Base-by-base conservation (phyloP, 2,113 vertebrate species). In the Heliornis fulica region DNA sequence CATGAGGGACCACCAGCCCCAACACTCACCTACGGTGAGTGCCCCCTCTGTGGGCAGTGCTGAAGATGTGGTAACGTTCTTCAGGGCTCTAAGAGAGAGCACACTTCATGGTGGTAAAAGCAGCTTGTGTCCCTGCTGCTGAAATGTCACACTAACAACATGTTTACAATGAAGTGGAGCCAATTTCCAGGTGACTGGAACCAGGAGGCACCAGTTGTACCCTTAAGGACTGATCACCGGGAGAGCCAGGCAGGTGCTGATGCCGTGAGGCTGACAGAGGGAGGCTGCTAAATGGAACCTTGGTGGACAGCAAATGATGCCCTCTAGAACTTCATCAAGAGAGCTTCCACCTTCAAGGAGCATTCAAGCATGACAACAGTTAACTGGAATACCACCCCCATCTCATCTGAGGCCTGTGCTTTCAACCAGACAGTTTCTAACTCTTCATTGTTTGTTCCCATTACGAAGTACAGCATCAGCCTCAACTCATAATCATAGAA, bases 51-150 rank as follows among this genome's bases (percentile, higher is more conserved):
- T 28, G 19, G 5, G 38, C 31, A 31, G 41, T 4, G 25, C 60
- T 9, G 18, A 54, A 32, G 54, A 13, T 5, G 29, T 3, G 51
- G 29, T 54, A n/a, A 15, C 7, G 3, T 36, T 1, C 41, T 32
- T 18, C 11, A 76, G 32, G 31, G 45, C 9, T 80, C 43, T 2
- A 1, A 9, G 54, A 26, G 31, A 51, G 13, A 40, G 32, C 25
- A 18, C 11, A 2, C 16, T 9, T 5, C 1, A 15, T 40, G 29
- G 15, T 16, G 25, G 13, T 12, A 48, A 8, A 5, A 28, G 6
- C 4, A 38, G 31, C 28, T 5, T 10, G 57, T 79, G 34, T 1
- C 54, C 54, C 19, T 20, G 45, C 43, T 23, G 59, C 68, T 32
- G 29, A 61, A 28, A 50, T 46, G 13, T 14, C 64, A 16, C 17